Conservation (phyloP, 2,113 vertebrate genomes). For the Nycticebus coucang region DNA sequence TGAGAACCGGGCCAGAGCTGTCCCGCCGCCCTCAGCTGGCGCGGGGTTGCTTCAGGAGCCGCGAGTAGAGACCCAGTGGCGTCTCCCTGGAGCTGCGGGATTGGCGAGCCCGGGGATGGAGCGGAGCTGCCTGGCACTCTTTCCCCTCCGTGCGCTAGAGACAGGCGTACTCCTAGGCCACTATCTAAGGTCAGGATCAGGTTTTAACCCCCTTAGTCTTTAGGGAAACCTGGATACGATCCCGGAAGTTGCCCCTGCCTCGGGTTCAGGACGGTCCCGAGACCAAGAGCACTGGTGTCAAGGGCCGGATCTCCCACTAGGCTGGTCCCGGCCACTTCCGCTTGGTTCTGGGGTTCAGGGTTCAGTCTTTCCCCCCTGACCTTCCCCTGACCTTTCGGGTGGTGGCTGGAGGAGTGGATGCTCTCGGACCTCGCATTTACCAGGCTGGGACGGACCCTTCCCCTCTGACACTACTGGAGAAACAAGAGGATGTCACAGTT, state of each 20-base stretch:
- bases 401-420: not conserved
- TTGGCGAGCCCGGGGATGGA: not conserved
- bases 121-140: not conserved
- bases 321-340: not conserved
- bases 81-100: not conserved
- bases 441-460: not conserved
- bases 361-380: not conserved
- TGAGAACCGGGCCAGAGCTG: not conserved
- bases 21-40: not conserved
- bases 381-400: not conserved
- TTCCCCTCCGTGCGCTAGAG: rapidly evolving
- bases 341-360: not conserved
- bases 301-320: not conserved
- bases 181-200: not conserved
- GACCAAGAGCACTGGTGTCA: not conserved
- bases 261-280: rapidly evolving
- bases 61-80: not conserved
- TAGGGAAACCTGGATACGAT: not conserved
- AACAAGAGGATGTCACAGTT: not conserved
- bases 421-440: not conserved
- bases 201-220: not conserved
- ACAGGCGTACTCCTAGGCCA: not conserved
- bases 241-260: not conserved
- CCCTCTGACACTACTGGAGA: not conserved
- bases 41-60: not conserved